These are phyloP conservation scores for Colinus virginianus DNA, from an alignment of 2,113 vertebrate genomes.

Conservation along the genomic window DNA sequence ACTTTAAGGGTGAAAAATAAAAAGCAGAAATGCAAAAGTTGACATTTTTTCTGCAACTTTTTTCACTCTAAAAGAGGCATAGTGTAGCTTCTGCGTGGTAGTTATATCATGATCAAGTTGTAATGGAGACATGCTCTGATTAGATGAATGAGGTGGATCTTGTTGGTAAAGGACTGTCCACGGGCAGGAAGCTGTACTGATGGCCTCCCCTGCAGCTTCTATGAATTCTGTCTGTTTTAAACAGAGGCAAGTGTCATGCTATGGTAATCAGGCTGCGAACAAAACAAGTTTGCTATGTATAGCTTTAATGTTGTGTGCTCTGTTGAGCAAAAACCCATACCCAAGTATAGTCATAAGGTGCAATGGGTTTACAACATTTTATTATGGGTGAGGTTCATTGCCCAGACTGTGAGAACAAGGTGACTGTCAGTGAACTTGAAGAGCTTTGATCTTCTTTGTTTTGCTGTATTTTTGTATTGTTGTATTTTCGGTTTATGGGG, in stretches of 20 bases:
- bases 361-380: accelerated
- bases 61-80: background rate
- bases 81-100: background rate
- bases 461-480: background rate
- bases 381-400: background rate
- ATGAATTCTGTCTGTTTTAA: background rate
- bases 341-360: background rate
- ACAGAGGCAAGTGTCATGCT: background rate
- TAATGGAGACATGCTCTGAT: background rate
- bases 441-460: background rate
- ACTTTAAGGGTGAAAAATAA: background rate
- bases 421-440: background rate
- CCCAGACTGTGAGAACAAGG: accelerated
- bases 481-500: background rate
- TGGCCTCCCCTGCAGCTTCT: background rate
- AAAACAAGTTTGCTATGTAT: background rate
- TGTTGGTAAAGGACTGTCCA: background rate
- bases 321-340: background rate
- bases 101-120: background rate
- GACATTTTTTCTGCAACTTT: background rate
- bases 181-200: background rate
- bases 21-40: background rate
- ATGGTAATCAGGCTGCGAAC: background rate
- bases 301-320: background rate
- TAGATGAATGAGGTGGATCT: background rate